Evolutionary conservation across 2,888 invertebrate species (phyloP).

Genomic region (Tetanocera ferruginea): DNA sequence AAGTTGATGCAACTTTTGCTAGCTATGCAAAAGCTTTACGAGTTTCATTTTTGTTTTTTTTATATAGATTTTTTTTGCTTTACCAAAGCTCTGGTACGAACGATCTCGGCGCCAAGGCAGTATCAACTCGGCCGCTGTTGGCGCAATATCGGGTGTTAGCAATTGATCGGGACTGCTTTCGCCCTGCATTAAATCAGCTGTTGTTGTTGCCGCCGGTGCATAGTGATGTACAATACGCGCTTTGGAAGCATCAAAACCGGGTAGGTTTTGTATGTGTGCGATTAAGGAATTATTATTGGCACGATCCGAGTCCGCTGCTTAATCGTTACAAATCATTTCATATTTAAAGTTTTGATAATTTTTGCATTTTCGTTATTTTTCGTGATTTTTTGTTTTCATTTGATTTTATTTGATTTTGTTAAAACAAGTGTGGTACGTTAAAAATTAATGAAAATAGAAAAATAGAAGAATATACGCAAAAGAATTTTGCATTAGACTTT

Average conservation of each 20-base stretch:
- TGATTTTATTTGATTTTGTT: constrained; percentile 15
- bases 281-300: constrained; percentile 80
- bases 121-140: constrained; percentile 84
- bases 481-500: constrained; percentile 38
- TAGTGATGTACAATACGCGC: constrained; percentile 80
- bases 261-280: constrained; percentile 78
- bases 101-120: constrained; percentile 88
- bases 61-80: constrained; percentile 42
- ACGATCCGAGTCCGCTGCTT: constrained; percentile 69
- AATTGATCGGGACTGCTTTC: constrained; percentile 62
- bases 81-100: constrained; percentile 81
- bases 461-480: constrained; percentile 37
- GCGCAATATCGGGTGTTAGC: constrained; percentile 73
- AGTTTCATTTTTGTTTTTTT: constrained; percentile 18
- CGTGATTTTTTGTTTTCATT: constrained; percentile 13
- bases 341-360: not conserved
- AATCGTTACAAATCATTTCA: constrained; percentile 28
- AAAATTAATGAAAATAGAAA: constrained; percentile 41
- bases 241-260: constrained; percentile 79
- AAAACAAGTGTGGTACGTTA: constrained; percentile 19
- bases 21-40: not conserved
- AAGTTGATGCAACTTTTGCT: too few species aligned
- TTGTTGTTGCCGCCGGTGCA: constrained; percentile 69
- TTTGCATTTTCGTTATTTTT: not conserved
- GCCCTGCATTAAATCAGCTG: constrained; percentile 61